phyloP scores from a whole-genome alignment of 2,113 vertebrate species.

The Zapornia atra region DNA sequence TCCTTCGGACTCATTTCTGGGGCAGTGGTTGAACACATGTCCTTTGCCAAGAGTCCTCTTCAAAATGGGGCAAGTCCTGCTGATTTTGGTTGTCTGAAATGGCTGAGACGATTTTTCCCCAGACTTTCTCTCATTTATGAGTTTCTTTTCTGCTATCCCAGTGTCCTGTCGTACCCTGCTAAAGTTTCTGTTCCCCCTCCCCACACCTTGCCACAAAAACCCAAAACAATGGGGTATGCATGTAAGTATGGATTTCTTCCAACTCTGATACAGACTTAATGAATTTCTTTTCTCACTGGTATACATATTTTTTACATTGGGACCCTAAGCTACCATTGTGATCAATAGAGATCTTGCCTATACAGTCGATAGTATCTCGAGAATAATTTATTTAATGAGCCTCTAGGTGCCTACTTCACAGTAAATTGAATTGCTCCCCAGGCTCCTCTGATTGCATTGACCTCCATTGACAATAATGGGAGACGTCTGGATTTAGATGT shows the following conservation, averaged over 20 bases:
- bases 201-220: no score
- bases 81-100: background rate
- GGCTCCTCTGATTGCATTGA: constrained; percentile 4
- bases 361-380: background rate
- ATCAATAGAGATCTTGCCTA: background rate
- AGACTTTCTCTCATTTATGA: background rate
- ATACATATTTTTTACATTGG: background rate
- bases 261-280: background rate
- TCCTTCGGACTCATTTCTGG: background rate
- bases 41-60: background rate
- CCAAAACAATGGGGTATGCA: background rate
- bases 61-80: background rate
- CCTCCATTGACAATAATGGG: background rate
- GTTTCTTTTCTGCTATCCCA: background rate
- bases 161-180: background rate
- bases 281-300: background rate
- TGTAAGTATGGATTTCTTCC: background rate
- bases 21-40: background rate
- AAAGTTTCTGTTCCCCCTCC: background rate
- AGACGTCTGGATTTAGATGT: background rate
- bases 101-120: background rate
- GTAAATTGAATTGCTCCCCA: background rate
- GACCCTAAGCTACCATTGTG: background rate
- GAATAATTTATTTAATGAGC: constrained; percentile 12
- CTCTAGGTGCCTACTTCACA: background rate